Conservation (phyloP, 2,888 invertebrate genomes). For the Nebria brevicollis region DNA sequence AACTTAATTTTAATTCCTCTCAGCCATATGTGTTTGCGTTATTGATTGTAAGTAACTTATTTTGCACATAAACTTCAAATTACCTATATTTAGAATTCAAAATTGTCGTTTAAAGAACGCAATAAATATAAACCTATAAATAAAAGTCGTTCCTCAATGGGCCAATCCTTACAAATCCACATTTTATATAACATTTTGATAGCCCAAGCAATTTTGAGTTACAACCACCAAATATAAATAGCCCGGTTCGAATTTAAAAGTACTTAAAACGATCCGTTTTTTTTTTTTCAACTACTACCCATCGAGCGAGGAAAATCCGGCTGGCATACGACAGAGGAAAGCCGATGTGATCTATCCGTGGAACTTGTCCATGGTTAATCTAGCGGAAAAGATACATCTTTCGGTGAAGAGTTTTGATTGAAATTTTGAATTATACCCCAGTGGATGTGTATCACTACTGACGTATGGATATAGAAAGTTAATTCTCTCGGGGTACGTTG, state of each 20-base stretch:
- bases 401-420: constrained; percentile 40
- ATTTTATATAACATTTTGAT: constrained; percentile 8
- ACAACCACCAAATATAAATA: constrained; percentile 32
- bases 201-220: constrained; percentile 28
- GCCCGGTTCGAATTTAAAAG: constrained; percentile 30
- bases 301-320: constrained; percentile 19
- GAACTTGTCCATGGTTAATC: constrained; percentile 43
- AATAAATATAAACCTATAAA: constrained; percentile 41
- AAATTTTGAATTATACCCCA: constrained; percentile 45
- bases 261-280: constrained; percentile 29
- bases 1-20: too few species aligned
- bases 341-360: constrained; percentile 16
- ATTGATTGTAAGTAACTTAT: background rate
- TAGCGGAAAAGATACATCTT: constrained; percentile 43
- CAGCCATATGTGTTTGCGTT: background rate
- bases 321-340: background rate
- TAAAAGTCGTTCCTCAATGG: constrained; percentile 35
- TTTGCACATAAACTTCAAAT: background rate
- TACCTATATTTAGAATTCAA: constrained; percentile 11
- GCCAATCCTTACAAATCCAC: constrained; percentile 9
- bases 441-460: constrained; percentile 34
- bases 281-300: constrained; percentile 31
- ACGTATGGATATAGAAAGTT: constrained; percentile 33
- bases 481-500: constrained; percentile 34
- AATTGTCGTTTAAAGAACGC: constrained; percentile 25